Evolutionary conservation across 2,888 invertebrate species (phyloP).

Genomic region (Drosophila lutescens): DNA sequence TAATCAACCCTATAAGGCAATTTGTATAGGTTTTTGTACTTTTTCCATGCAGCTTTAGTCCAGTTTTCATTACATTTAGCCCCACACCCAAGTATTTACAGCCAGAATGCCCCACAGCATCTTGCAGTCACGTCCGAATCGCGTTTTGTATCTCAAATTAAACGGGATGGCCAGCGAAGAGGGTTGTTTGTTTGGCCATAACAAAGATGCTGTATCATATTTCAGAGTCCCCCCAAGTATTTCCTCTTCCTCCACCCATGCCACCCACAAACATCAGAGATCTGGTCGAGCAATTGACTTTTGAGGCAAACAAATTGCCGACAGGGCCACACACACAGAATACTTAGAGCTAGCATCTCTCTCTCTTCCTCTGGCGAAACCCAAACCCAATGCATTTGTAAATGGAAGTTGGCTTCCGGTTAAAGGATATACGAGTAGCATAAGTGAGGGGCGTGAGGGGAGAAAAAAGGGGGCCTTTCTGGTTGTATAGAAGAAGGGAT

Average conservation of each 20-base stretch:
- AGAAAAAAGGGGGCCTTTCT: conserved; percentile 36
- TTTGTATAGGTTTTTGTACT: neutral
- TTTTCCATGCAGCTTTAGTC: neutral
- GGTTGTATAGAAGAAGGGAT: conserved; percentile 1
- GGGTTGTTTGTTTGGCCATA: conserved; percentile 38
- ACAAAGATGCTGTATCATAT: conserved; percentile 61
- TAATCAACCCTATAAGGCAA: neutral
- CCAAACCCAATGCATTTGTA: conserved; percentile 53
- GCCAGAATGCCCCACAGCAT: conserved; percentile 7
- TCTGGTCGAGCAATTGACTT: conserved; percentile 53
- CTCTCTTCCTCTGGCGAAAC: neutral
- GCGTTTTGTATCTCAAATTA: conserved; percentile 52
- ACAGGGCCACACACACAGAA: conserved; percentile 49
- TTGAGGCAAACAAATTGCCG: conserved; percentile 70
- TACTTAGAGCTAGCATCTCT: conserved; percentile 1
- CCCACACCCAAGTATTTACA: neutral
- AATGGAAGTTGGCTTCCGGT: conserved; percentile 76
- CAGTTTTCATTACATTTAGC: conserved; percentile 3
- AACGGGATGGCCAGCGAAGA: conserved; percentile 25
- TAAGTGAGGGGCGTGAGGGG: neutral
- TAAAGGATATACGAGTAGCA: conserved; percentile 66
- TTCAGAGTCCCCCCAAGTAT: conserved; percentile 52
- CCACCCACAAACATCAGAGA: conserved; percentile 16
- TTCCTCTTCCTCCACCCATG: neutral
- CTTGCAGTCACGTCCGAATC: conserved; percentile 45